phyloP scores from a whole-genome alignment of 2,113 vertebrate genomes.

The Cercopithecus mona region DNA sequence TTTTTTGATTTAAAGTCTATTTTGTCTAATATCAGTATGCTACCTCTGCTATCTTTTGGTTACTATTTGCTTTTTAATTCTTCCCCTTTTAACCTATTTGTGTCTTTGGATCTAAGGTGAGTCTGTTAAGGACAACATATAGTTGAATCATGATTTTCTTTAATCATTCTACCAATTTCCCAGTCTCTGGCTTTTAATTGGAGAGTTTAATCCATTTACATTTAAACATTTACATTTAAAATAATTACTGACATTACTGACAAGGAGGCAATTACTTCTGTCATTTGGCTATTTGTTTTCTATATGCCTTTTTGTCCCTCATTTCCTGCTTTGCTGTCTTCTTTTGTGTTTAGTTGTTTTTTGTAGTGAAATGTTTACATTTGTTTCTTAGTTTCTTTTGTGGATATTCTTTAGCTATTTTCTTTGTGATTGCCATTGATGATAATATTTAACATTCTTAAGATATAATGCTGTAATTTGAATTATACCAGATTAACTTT shows the following conservation, averaged over 20 bases:
- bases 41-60: not conserved
- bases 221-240: not conserved
- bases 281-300: not conserved
- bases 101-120: not conserved
- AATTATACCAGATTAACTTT: not conserved
- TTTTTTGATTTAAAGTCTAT: not conserved
- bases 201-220: not conserved
- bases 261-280: not conserved
- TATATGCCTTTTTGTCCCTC: not conserved
- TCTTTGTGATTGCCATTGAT: not conserved
- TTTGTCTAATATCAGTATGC: not conserved
- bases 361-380: not conserved
- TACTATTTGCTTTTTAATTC: not conserved
- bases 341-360: not conserved
- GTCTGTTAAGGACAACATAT: not conserved
- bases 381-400: not conserved
- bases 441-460: not conserved
- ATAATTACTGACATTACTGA: not conserved
- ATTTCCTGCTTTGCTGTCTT: not conserved
- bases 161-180: not conserved
- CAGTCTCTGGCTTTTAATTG: not conserved
- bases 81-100: not conserved
- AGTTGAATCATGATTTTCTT: not conserved
- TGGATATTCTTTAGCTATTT: not conserved
- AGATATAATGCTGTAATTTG: not conserved